phyloP scores from a whole-genome alignment of 2,113 vertebrate genomes.

The human (Homo sapiens) region DNA sequence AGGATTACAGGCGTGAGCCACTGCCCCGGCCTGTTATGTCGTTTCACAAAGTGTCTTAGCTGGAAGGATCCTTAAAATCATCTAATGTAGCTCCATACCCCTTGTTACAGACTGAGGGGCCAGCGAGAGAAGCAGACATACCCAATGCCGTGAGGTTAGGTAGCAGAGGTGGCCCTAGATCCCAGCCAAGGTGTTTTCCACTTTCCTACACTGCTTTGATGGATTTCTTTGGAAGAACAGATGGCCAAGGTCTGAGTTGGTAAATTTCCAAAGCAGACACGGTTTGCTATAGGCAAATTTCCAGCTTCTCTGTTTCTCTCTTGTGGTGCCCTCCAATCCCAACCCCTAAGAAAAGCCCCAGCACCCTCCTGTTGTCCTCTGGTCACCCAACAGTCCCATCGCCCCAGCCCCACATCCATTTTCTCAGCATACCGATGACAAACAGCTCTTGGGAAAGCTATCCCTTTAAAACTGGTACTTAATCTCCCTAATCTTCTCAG shows the following conservation, averaged over 20 bases:
- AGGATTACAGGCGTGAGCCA: no score
- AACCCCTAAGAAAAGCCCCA: neutral
- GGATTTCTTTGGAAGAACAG: neutral
- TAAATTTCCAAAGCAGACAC: neutral
- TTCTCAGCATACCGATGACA: neutral
- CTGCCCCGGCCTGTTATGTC: accelerated
- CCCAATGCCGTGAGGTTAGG: neutral
- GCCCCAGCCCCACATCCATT: neutral
- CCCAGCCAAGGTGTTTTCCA: neutral
- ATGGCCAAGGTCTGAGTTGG: no score
- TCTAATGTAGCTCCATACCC: neutral
- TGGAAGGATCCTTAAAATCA: neutral
- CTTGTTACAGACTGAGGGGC: neutral
- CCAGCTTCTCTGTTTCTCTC: neutral
- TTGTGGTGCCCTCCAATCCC: neutral
- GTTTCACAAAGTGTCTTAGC: neutral
- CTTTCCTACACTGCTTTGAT: neutral
- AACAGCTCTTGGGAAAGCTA: neutral
- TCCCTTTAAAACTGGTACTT: slow-evolving; percentile 31
- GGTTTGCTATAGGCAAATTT: neutral
- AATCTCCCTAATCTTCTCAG: neutral
- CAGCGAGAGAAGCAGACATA: neutral
- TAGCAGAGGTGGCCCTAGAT: neutral
- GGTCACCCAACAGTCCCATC: no score
- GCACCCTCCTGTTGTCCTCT: neutral